Base-by-base conservation (phyloP, 1,140 invertebrate species). In the Wiebesia pumilae region DNA sequence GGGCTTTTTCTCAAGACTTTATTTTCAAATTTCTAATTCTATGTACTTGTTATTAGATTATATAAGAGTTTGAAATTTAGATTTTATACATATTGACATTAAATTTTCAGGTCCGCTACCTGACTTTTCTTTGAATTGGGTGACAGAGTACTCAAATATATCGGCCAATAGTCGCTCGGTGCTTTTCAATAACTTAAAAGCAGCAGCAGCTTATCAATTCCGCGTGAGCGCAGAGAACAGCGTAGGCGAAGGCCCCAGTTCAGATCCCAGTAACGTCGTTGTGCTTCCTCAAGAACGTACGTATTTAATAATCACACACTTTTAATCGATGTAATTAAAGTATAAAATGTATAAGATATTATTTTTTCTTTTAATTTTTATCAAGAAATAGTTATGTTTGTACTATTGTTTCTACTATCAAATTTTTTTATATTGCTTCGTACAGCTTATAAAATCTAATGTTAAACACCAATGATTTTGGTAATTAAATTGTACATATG, bases 201-300 rank as follows among this genome's bases (percentile, higher is more conserved):
- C 99, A 0, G 98, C 99, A 0, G 96, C 97, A 1, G 97, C 97
- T 0, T 99, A 99, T 94, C 98, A 99, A 92, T 99, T 99, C 93
- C 95, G 98, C 87, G 97, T 99, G 1, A 98, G 97, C 89, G 98
- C 99, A 33, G 96, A 99, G 0, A 99, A 99, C 93, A 96, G 97
- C 43, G 98, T 98, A 0, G 99, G 99, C 3, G 98, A 99, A 92
- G 98, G 99, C 62, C 96, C 97, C 33, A 95, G 97, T 4, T 99
- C 98, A 4, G 95, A 97, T 67, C 96, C 98, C 0, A 98, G 97
- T 67, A 97, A 98, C 88, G 95, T 97, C 30, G 95, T 99, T 73
- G 96, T 96, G 88, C 94, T 99, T 89, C 98, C 98, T 0, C 98
- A 98, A 95, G 98, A 99, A 96, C 97, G 97, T 98, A 95, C 94